These are phyloP conservation scores for Melopsittacus undulatus DNA, from an alignment of 2,797 vertebrate genomes.

Conservation along the genomic window DNA sequence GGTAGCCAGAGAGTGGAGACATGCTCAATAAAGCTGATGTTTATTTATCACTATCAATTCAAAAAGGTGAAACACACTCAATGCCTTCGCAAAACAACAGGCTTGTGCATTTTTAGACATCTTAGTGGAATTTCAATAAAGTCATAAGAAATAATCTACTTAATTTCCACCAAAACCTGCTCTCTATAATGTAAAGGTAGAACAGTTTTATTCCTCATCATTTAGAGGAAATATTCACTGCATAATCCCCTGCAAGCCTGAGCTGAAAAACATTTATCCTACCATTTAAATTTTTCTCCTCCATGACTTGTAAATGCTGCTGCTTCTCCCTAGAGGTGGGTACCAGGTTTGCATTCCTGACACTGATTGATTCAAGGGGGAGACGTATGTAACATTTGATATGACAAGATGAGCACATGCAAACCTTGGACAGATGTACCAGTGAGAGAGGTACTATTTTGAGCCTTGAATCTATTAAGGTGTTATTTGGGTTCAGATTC, in stretches of 20 bases:
- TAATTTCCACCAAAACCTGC: conserved; percentile 1
- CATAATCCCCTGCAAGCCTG: background rate
- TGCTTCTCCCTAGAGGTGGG: background rate
- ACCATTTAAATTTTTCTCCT: background rate
- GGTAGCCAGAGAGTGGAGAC: conserved; percentile 28
- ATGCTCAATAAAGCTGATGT: conserved; percentile 51
- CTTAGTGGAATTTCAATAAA: conserved; percentile 38
- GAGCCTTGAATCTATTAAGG: background rate
- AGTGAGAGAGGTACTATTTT: background rate
- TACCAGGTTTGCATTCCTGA: background rate
- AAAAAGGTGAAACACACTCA: conserved; percentile 19
- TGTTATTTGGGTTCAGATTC: background rate
- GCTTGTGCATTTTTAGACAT: background rate
- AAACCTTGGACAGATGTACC: background rate
- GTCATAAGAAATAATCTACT: conserved; percentile 24
- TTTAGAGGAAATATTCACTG: background rate
- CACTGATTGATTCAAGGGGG: background rate
- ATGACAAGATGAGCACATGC: background rate
- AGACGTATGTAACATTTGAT: background rate
- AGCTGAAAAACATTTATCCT: conserved; percentile 15
- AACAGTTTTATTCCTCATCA: background rate
- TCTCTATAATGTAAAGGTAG: background rate
- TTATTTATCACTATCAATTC: conserved; percentile 49
- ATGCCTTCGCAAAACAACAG: conserved; percentile 26
- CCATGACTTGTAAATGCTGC: background rate